Conservation (phyloP, 2,797 vertebrate genomes). For the Falco biarmicus region DNA sequence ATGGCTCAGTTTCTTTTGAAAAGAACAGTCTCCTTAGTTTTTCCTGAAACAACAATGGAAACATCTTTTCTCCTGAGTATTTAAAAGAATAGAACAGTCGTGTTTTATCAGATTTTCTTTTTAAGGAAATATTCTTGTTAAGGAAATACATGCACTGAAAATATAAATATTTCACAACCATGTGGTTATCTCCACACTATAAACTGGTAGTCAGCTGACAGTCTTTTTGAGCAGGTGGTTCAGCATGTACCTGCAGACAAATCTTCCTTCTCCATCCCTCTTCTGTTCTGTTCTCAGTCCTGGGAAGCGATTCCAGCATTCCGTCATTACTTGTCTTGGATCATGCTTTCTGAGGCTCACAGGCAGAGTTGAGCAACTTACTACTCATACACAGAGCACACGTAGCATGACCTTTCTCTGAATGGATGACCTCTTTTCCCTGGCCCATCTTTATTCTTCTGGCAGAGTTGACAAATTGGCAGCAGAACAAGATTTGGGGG, state of each 20-base stretch:
- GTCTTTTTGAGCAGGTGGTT: neutral
- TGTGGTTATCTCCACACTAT: neutral
- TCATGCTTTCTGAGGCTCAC: neutral
- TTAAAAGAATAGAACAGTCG: neutral
- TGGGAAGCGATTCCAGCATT: neutral
- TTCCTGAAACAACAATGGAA: neutral
- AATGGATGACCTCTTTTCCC: neutral
- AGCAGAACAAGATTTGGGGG: neutral
- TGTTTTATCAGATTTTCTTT: neutral
- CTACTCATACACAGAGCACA: neutral
- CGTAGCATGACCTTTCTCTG: fast-evolving
- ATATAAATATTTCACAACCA: neutral
- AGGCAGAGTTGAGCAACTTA: neutral
- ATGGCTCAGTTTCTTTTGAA: neutral
- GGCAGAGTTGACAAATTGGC: neutral
- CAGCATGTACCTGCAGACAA: neutral
- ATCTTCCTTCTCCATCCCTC: neutral
- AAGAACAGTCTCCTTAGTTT: neutral
- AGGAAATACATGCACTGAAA: neutral
- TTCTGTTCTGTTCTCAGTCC: neutral
- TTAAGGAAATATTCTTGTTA: neutral
- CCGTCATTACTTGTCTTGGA: neutral
- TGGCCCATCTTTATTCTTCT: neutral
- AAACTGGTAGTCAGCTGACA: neutral
- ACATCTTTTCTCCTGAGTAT: neutral